Evolutionary conservation across 1,140 invertebrate genomes (phyloP).

Genomic region (Armadillidium nasatum): DNA sequence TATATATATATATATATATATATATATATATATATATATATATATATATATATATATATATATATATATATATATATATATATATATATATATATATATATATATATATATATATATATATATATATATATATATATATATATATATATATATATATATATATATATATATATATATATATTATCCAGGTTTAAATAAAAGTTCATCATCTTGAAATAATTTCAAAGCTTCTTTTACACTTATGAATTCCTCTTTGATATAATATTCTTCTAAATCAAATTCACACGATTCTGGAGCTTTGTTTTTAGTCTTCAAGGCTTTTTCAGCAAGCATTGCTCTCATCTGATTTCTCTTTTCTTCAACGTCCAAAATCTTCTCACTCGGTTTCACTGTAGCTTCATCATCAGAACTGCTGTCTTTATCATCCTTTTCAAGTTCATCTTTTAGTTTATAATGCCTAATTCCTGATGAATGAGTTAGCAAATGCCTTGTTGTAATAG

Average conservation of each 20-base stretch:
- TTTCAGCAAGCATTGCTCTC: neutral
- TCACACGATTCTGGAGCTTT: conserved; percentile 39
- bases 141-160: too few species aligned
- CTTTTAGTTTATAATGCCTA: conserved; percentile 54
- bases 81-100: too few species aligned
- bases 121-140: too few species aligned
- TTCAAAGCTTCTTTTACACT: conserved; percentile 54
- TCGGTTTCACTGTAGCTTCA: neutral
- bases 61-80: conserved; percentile 3
- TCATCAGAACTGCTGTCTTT: conserved; percentile 1
- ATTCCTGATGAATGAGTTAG: conserved; percentile 57
- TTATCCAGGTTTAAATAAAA: conserved; percentile 56
- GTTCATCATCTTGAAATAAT: conserved; percentile 60
- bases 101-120: too few species aligned
- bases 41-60: neutral
- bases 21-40: too few species aligned
- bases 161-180: too few species aligned
- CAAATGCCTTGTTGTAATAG: conserved; percentile 56
- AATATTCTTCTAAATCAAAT: conserved; percentile 48
- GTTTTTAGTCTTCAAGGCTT: conserved; percentile 21
- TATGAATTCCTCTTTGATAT: conserved; percentile 52
- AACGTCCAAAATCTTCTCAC: neutral
- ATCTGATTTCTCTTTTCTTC: conserved; percentile 1
- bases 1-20: conserved; percentile 6
- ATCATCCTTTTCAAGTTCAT: conserved; percentile 14